These are phyloP conservation scores for Galerucella nymphaeae DNA, from an alignment of 2,888 invertebrate genomes.

Conservation along the genomic window DNA sequence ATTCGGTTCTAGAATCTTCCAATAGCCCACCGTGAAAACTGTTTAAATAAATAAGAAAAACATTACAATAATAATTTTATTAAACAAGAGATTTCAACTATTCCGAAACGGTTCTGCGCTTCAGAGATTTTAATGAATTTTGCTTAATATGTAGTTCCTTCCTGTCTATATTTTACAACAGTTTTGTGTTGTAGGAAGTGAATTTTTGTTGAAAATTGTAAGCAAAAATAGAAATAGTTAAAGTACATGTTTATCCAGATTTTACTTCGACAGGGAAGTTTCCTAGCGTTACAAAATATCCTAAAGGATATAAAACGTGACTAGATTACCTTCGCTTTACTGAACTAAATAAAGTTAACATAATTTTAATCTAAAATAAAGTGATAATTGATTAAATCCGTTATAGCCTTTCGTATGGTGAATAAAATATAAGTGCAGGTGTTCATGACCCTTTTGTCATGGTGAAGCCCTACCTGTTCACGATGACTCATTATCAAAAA, in stretches of 20 bases:
- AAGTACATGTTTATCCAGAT: no score
- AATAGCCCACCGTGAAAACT: no score
- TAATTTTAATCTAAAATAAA: neutral
- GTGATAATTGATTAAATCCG: neutral
- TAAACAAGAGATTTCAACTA: neutral
- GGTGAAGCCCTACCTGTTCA: conserved; percentile 29
- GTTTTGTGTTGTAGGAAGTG: neutral
- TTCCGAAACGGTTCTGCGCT: conserved; percentile 9
- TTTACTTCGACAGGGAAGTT: no score
- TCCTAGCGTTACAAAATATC: no score
- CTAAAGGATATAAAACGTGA: no score
- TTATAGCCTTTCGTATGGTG: neutral
- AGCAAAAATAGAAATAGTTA: neutral
- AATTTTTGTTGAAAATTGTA: neutral
- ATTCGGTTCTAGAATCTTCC: no score
- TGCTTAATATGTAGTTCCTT: conserved; percentile 11
- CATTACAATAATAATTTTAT: neutral
- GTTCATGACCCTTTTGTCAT: conserved; percentile 26
- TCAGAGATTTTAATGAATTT: conserved; percentile 3
- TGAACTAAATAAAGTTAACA: neutral
- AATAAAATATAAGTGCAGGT: conserved; percentile 20
- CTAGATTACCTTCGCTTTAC: neutral
- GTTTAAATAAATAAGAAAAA: no score
- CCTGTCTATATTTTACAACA: neutral
- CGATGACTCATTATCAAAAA: conserved; percentile 26